These are phyloP conservation scores for Pogona vitticeps DNA, from an alignment of 2,113 vertebrate genomes.

Conservation along the genomic window DNA sequence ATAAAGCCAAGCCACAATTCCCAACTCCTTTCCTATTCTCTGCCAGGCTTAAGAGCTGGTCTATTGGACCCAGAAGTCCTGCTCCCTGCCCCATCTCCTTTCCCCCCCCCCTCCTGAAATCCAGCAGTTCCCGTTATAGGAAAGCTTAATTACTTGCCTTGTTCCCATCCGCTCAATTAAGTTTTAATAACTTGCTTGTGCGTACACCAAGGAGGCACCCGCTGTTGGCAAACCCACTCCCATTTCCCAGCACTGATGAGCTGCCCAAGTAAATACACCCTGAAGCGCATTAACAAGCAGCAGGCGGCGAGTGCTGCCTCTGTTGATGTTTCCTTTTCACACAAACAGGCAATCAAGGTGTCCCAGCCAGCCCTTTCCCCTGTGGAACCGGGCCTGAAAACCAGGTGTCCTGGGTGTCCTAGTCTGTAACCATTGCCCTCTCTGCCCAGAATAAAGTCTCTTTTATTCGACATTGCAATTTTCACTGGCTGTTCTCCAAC, in stretches of 20 bases:
- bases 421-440: background rate
- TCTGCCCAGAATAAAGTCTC: background rate
- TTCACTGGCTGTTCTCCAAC: background rate
- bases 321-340: background rate
- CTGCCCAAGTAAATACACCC: constrained; percentile 15
- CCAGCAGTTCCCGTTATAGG: constrained; percentile 21
- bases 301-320: background rate
- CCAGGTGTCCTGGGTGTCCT: background rate
- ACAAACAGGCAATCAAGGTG: background rate
- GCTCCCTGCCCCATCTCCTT: background rate
- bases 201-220: background rate
- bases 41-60: background rate
- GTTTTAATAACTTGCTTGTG: constrained; percentile 26
- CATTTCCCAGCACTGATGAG: constrained; percentile 7
- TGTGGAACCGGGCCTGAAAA: background rate
- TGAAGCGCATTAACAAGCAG: background rate
- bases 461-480: background rate
- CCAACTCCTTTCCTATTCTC: background rate
- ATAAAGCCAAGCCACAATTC: background rate
- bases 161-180: constrained; percentile 37
- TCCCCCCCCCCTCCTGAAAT: background rate
- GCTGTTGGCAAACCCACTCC: background rate
- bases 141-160: constrained; percentile 18
- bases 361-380: background rate
- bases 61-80: background rate